Base-by-base conservation (phyloP, 2,113 vertebrate species). In the Labeo rohita region DNA sequence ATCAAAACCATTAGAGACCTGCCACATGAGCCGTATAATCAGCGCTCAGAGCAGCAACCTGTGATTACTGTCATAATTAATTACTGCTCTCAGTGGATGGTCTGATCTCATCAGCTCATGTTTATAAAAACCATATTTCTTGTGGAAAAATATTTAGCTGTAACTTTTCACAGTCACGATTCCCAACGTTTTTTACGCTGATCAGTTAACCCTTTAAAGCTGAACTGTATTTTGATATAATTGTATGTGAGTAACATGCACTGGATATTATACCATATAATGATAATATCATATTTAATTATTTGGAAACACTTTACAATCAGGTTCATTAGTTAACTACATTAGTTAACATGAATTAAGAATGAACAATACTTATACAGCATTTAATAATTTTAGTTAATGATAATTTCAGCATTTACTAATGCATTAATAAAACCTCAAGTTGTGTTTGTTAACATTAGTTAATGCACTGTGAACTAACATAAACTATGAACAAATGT, bases 31-130 rank as follows among this genome's bases (percentile, higher is more conserved):
- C 12, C 5, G 61, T 65, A 6, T 65, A 80, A 65, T 65, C 39
- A 47, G n/a, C 49, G 45, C 72, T 23, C 21, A 23, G 45, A 49
- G 11, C 72, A 49, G 79, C 12, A 65, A 65, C 59, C 43, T 65
- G 39, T 47, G 43, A 80, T 80, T 80, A 49, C 43, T 49, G 43
- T 18, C 39, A 11, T 23, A 66, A 34, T 80, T 80, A 65, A 49
- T 66, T 16, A 16, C 59, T 34, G 78, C 50, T 77, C 49, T 34
- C 75, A 5, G 75, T 4, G 15, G 11, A 18, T 28, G 16, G 34
- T 36, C 34, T 18, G 56, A 39, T 56, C 16, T 63, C 13, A 12
- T 43, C 56, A 59, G 10, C 34, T 79, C 21, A 23, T 65, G 21
- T 49, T 80, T 63, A 23, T 47, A 9, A 16, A 65, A 63, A 47